These are phyloP conservation scores for Eilema caniola DNA, from an alignment of 2,888 invertebrate genomes.

Conservation along the genomic window DNA sequence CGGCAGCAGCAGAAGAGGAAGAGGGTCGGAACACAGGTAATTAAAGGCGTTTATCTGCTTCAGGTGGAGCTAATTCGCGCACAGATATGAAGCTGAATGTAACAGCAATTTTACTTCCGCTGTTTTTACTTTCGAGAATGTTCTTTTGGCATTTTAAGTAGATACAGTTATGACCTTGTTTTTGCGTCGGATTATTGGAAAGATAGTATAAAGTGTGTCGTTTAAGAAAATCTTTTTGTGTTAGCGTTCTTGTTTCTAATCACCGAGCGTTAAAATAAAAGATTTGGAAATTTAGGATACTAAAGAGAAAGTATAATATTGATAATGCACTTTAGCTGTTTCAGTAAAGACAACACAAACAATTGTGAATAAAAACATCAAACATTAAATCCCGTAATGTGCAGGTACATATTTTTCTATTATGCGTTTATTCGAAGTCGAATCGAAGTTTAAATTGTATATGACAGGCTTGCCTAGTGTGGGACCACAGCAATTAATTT, in stretches of 20 bases:
- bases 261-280: no score
- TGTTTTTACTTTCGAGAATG: not conserved
- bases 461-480: no score
- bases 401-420: no score
- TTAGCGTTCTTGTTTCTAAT: not conserved
- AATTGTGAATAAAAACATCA: no score
- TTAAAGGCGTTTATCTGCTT: constrained; percentile 79
- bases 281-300: no score
- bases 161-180: not conserved
- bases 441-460: no score
- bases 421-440: no score
- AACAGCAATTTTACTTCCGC: constrained; percentile 54
- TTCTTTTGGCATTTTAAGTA: not conserved
- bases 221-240: not conserved
- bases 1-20: constrained; percentile 42
- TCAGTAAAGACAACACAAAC: no score
- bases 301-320: no score
- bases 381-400: no score
- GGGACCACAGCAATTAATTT: no score
- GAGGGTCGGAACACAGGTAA: constrained; percentile 61
- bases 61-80: constrained; percentile 76
- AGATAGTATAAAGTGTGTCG: not conserved
- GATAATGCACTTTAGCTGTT: no score
- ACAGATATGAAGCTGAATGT: constrained; percentile 67
- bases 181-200: not conserved